Conservation (phyloP, 2,888 invertebrate genomes). For the Boloria euphrosyne region DNA sequence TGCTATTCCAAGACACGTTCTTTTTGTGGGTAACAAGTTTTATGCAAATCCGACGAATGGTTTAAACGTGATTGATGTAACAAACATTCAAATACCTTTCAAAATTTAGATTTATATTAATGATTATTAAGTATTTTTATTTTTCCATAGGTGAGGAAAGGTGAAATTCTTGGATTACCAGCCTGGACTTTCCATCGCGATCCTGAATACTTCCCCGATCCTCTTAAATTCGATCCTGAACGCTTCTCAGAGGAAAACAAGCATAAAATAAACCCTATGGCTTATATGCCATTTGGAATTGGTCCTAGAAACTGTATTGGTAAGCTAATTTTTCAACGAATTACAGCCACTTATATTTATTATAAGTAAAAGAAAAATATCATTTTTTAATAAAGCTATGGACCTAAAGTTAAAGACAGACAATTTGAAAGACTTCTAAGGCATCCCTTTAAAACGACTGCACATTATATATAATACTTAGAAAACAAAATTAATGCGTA, state of each 20-base stretch:
- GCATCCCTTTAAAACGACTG: no score
- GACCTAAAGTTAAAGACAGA: no score
- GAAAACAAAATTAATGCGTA: no score
- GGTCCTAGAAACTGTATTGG: constrained; percentile 84
- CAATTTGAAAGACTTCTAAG: no score
- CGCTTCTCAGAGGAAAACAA: constrained; percentile 81
- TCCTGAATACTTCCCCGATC: constrained; percentile 74
- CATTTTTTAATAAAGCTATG: no score
- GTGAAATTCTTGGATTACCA: constrained; percentile 57
- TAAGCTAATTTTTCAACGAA: constrained; percentile 31
- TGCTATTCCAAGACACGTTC: no score
- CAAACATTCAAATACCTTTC: not conserved
- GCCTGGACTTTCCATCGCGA: constrained; percentile 70
- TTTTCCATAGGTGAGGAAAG: constrained; percentile 49
- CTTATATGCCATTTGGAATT: constrained; percentile 77
- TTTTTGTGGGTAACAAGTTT: no score
- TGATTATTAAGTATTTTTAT: not conserved
- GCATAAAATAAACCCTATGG: constrained; percentile 51
- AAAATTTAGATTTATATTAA: not conserved
- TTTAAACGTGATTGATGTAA: not conserved
- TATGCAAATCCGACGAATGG: no score
- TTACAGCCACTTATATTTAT: no score
- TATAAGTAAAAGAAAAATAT: no score
- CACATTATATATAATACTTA: no score
- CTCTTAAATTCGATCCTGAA: constrained; percentile 79